Base-by-base conservation (phyloP, 2,888 invertebrate species). In the Petrolisthes cinctipes region DNA sequence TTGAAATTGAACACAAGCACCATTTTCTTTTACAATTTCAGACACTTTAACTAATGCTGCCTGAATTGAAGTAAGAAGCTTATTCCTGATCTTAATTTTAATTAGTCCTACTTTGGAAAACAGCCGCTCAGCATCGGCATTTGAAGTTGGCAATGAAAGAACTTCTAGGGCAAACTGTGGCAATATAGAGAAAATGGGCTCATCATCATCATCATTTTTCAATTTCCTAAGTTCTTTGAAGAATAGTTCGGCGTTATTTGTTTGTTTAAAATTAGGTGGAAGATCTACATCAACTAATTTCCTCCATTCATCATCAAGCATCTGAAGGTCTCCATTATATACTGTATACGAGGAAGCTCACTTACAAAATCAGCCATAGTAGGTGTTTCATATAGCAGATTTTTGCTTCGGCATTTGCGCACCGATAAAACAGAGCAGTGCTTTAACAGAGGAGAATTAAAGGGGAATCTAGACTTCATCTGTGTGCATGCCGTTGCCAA, bases 231-330 rank as follows among this genome's bases (percentile, higher is more conserved):
- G 37, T 2, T 37, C 37, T 37, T 37, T 37, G 37, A 37, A 37
- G 37, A 37, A 37, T 37, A 37, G 0, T 37, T 37, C 37, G 0
- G 37, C 2, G 2, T 82, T 6, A n/a, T 51, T 11, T 23, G 54
- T 9, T 20, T 54, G 3, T 17, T 82, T 68, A 9, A 68, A n/a
- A 4, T 82, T 11, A 11, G 66, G 37, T 23, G 51, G 51, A 54
- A 82, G 37, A 17, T 54, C 5, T 23, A 23, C 14, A 14, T 23
- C 5, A 20, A 37, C 37, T 14, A 82, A 17, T n/a, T 4, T 14
- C 37, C 81, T 5, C 81, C 81, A 11, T 17, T 81, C 81, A 57
- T 81, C 53, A 71, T 82, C 82, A 66, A 66, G 51, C 20, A 20
- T 23, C 71, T 82, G 82, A 37, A n/a, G 66, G 68, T 82, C 82